Conservation (phyloP, 2,113 vertebrate species). For the Galeopterus variegatus region DNA sequence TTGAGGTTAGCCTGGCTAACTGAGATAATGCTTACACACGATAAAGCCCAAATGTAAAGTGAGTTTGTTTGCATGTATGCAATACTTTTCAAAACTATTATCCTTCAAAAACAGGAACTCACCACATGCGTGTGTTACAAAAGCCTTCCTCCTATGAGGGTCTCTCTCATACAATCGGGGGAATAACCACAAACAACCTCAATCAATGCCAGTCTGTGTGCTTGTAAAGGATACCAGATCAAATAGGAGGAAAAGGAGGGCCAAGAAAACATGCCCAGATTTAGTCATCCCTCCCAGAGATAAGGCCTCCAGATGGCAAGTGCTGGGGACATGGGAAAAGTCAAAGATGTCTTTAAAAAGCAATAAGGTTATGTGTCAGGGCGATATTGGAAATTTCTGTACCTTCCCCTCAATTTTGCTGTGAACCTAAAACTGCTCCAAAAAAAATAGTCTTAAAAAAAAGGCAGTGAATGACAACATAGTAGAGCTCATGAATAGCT, state of each 20-base stretch:
- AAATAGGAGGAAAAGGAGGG: fast-evolving
- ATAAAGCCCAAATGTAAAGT: not conserved
- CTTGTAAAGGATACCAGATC: not conserved
- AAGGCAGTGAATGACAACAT: not conserved
- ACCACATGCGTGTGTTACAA: no score
- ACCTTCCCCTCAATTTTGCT: not conserved
- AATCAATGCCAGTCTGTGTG: fast-evolving
- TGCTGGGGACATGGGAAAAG: not conserved
- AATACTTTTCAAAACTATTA: not conserved
- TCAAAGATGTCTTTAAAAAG: not conserved
- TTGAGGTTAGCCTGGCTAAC: not conserved
- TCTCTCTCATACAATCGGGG: not conserved
- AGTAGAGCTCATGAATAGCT: not conserved
- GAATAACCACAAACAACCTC: fast-evolving
- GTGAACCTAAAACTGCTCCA: not conserved
- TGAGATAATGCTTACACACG: not conserved
- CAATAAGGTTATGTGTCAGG: no score
- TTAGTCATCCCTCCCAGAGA: no score
- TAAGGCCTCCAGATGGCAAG: not conserved
- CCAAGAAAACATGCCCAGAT: not conserved
- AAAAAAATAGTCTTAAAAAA: not conserved
- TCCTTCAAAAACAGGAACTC: not conserved
- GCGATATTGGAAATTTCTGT: not conserved
- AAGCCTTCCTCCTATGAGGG: not conserved
- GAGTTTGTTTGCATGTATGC: not conserved